phyloP scores from a whole-genome alignment of 2,888 invertebrate species.

The Schizaphis graminum region DNA sequence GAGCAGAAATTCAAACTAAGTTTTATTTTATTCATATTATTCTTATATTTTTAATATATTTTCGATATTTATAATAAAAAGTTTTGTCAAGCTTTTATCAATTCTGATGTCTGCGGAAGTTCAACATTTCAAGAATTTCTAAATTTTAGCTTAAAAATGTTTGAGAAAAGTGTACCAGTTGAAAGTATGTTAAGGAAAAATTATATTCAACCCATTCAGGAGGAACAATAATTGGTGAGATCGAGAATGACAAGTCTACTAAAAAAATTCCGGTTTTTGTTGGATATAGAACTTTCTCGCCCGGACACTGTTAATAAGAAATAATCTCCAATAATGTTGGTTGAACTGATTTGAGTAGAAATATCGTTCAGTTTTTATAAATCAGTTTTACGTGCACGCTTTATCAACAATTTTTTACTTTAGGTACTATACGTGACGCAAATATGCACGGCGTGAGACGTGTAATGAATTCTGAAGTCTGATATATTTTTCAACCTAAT shows the following conservation, averaged over 20 bases:
- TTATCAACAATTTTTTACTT: background rate
- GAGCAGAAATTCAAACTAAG: background rate
- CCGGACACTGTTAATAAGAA: background rate
- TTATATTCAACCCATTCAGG: background rate
- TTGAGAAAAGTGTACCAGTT: background rate
- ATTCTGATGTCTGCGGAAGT: background rate
- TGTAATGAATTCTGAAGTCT: background rate
- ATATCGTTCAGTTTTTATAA: background rate
- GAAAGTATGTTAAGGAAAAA: background rate
- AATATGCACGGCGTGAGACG: background rate
- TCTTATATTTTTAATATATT: background rate
- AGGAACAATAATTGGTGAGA: background rate
- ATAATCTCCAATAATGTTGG: background rate
- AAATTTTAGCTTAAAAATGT: background rate
- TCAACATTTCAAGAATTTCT: background rate
- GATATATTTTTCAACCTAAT: background rate
- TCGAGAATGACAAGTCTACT: background rate
- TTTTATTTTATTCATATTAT: background rate
- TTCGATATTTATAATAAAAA: background rate
- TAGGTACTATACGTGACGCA: background rate
- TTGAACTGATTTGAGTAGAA: background rate
- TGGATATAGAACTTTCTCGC: background rate
- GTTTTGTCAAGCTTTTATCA: background rate
- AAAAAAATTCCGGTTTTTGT: background rate
- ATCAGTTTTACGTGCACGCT: background rate